These are phyloP conservation scores for Neopipo cinnamomea DNA, from an alignment of 2,113 vertebrate species.

Conservation along the genomic window DNA sequence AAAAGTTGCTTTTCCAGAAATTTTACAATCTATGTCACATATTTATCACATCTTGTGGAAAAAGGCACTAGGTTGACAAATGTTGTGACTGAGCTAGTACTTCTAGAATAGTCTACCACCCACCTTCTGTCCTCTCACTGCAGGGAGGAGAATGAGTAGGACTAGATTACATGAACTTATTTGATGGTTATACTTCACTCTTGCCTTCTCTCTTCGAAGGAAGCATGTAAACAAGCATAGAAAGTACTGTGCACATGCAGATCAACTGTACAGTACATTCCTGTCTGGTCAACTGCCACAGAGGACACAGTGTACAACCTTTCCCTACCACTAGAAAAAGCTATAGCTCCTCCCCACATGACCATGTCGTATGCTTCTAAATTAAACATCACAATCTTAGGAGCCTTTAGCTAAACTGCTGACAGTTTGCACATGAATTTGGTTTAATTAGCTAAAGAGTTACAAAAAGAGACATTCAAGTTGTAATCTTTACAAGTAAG, in stretches of 20 bases:
- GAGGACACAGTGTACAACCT: background rate
- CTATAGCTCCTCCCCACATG: background rate
- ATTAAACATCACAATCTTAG: background rate
- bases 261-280: conserved; percentile 14
- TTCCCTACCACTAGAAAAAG: background rate
- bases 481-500: background rate
- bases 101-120: background rate
- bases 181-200: background rate
- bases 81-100: background rate
- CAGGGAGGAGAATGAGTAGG: background rate
- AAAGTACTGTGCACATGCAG: background rate
- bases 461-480: background rate
- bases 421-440: background rate
- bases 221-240: conserved; percentile 14
- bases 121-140: background rate
- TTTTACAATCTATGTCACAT: background rate
- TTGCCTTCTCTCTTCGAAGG: background rate
- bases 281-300: background rate
- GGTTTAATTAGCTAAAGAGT: background rate
- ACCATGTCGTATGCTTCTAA: conserved; percentile 30
- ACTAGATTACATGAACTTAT: background rate
- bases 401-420: background rate
- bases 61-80: background rate
- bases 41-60: background rate
- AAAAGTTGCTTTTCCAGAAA: background rate